phyloP scores from a whole-genome alignment of 2,113 vertebrate genomes.

The Odobenus rosmarus region DNA sequence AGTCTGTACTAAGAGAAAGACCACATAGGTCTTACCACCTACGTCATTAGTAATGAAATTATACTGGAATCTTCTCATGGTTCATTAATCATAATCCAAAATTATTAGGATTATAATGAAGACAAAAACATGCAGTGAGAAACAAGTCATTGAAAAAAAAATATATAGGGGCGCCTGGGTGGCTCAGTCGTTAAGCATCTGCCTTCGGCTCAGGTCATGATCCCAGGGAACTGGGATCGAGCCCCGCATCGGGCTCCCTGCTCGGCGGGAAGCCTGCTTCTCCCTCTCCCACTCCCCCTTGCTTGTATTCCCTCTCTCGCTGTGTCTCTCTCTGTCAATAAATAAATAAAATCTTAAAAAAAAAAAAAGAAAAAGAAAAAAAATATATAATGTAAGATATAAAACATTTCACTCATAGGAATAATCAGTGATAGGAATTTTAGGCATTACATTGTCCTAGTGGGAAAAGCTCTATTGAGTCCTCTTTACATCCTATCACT shows the following conservation, averaged over 20 bases:
- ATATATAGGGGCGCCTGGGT: too few species aligned
- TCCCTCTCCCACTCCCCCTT: too few species aligned
- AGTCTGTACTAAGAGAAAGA: background rate
- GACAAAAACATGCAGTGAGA: background rate
- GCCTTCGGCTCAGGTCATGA: too few species aligned
- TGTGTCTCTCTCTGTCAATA: too few species aligned
- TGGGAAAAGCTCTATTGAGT: background rate
- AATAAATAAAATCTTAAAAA: too few species aligned
- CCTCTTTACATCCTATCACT: background rate
- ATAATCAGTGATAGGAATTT: conserved; percentile 9
- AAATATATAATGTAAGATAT: conserved; percentile 8
- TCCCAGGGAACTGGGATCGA: too few species aligned
- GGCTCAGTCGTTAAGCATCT: too few species aligned
- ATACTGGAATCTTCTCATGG: background rate
- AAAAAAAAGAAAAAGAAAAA: too few species aligned
- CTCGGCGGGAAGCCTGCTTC: too few species aligned
- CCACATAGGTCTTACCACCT: background rate
- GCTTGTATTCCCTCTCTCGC: too few species aligned
- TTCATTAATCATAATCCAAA: background rate
- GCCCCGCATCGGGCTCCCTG: too few species aligned
- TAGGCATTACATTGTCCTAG: background rate
- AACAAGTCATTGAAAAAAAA: conserved; percentile 50
- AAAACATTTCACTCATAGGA: background rate
- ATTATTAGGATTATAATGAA: conserved; percentile 27
- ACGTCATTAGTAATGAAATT: background rate